Base-by-base conservation (phyloP, 2,888 invertebrate species). In the Volucella inflata region DNA sequence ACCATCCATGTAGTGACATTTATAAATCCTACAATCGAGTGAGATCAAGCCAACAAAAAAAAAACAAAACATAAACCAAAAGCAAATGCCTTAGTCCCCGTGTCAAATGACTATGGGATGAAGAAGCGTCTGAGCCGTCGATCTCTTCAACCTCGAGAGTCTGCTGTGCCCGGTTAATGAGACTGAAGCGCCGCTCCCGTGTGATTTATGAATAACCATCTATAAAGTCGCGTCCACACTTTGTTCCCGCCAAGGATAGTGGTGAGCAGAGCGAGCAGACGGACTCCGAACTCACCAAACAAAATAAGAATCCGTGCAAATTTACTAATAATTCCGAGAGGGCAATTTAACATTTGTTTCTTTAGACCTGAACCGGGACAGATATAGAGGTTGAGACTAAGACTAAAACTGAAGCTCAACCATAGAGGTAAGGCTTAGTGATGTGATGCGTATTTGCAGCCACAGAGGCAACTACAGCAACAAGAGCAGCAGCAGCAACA, bases 331-430 rank as follows among this genome's bases (percentile, higher is more conserved):
- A 80, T 85, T 85, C 53, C 76, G 67, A 80, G 70, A 75, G 75
- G 80, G 75, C 75, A 79, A 84, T 84, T 84, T 84, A 84, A 80
- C 83, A 83, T 83, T 83, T 83, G 79, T 83, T 83, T 78, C 74
- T 38, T 38, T 38, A 8, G 36, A 55, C 53, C 57, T 2, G 40
- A 42, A 55, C 62, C 50, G 36, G 38, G 8, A 50, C 44, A 42
- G 53, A 55, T 21, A 72, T 50, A 0, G 30, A 30, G 30, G 30
- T 30, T 30, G 30, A 30, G 30, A 30, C 30, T 30, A 30, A 30
- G 30, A 6, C 30, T 30, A 30, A 30, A 30, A 30, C 30, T 6
- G 30, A 30, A 0, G 6, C 30, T 30, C 6, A 30, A 30, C 30
- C 30, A 62, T 55, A 14, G 72, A 71, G 71, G 72, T 64, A 71